Evolutionary conservation across 2,113 vertebrate genomes (phyloP), one percentile per base, ranked within the genome.

Genomic region (Micromys minutus): DNA sequence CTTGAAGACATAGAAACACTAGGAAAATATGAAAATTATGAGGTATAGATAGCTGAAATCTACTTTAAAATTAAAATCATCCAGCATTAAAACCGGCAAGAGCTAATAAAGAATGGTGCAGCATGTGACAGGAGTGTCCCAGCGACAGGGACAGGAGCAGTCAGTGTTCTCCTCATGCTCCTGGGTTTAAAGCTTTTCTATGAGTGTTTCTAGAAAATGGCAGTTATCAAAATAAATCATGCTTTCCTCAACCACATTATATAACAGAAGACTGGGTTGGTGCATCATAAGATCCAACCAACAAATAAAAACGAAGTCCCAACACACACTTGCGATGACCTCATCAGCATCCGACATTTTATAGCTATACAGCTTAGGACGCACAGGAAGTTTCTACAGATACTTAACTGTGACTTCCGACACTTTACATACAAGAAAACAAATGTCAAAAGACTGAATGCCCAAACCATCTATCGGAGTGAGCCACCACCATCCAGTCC

Each of bases 41-140:
- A n/a, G 61, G 12, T 50, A 94, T 0, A 31, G 47, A 59, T 39
- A 15, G 67, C 57, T 55, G 19, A 24, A 94, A 90, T 79, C 72
- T 80, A 52, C 31, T 95, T 92, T 90, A 91, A 84, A 94, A 52
- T 36, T 79, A 79, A 9, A 79, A 96, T 65, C 71, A 50, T 57
- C 36, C 4, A 13, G 15, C 57, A 93, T 84, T 93, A 74, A 63
- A 63, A 63, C 26, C 3, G 26, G 87, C 39, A 76, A 96, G 11
- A 45, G 29, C 39, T 29, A 55, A 55, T 52, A 86, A 39, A 4
- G 36, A 74, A 89, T 89, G 31, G 86, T 26, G 17, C 72, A 89
- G 45, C 1, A 85, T 74, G 39, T 67, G 5, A 45, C 42, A 85
- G 61, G 16, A 21, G 26, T 65, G 88, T 87, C 83, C 91, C 57